These are phyloP conservation scores for Platysternon megacephalum DNA, from an alignment of 2,113 vertebrate species.

Conservation along the genomic window DNA sequence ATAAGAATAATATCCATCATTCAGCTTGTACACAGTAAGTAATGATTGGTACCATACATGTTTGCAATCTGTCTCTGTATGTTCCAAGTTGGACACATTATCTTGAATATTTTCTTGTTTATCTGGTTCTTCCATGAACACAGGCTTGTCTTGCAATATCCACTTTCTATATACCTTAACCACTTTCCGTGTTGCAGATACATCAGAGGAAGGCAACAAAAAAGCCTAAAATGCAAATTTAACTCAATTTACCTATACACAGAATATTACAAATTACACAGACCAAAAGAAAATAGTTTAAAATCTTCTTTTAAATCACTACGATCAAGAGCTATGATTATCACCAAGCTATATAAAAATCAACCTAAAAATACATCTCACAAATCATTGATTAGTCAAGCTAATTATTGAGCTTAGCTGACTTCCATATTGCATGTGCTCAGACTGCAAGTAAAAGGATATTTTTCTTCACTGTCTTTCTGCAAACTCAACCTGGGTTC, in stretches of 20 bases:
- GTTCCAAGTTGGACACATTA: conserved; percentile 70
- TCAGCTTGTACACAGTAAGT: rapidly evolving
- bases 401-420: background rate
- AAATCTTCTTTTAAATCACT: background rate
- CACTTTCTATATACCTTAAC: conserved; percentile 97
- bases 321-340: background rate
- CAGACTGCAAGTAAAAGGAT: background rate
- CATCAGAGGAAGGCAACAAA: conserved; percentile 92
- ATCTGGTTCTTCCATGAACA: conserved; percentile 96
- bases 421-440: background rate
- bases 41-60: conserved; percentile 75
- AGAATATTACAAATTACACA: rapidly evolving
- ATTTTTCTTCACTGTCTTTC: background rate
- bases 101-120: conserved; percentile 79
- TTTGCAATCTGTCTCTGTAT: conserved; percentile 79
- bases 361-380: background rate
- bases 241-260: rapidly evolving
- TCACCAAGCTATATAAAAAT: background rate
- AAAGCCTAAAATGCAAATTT: conserved; percentile 87
- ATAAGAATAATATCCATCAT: background rate
- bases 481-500: background rate
- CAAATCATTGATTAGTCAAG: too few relatives aligned
- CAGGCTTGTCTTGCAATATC: conserved; percentile 93
- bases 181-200: conserved; percentile 92
- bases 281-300: background rate